phyloP scores from a whole-genome alignment of 30 jellyfish, hydroid and myxozoan genomes.

The Sanderia malayensis region DNA sequence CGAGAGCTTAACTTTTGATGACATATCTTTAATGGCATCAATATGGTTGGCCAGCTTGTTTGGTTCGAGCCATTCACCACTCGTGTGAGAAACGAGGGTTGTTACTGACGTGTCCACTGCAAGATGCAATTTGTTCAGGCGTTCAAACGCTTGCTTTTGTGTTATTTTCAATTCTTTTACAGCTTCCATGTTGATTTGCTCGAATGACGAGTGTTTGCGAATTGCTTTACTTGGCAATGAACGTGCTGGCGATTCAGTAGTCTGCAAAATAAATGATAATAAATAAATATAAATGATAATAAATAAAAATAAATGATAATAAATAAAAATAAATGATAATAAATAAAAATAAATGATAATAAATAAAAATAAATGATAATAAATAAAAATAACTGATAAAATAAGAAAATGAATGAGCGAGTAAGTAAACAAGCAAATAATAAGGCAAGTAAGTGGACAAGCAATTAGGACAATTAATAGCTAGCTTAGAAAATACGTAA shows the following conservation, averaged over 20 bases:
- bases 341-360: no score
- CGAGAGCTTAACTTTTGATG: constrained; percentile 77
- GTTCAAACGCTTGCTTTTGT: constrained; percentile 68
- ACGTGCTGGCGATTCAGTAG: constrained; percentile 22
- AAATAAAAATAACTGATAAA: no score
- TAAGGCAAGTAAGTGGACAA: no score
- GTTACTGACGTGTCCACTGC: constrained; percentile 94
- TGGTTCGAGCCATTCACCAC: constrained; percentile 83
- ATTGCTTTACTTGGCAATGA: constrained; percentile 29
- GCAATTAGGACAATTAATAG: no score
- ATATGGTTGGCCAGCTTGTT: constrained; percentile 34
- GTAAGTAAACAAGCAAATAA: no score
- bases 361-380: no score
- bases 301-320: no score
- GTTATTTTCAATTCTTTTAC: constrained; percentile 80
- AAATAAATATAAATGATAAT: no score
- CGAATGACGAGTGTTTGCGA: constrained; percentile 77
- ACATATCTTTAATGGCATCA: constrained; percentile 64
- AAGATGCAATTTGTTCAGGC: constrained; percentile 83
- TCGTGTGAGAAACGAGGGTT: constrained; percentile 51
- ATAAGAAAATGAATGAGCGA: no score
- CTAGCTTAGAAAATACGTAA: no score
- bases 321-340: no score
- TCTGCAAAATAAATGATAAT: no score
- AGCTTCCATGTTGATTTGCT: constrained; percentile 92